Evolutionary conservation across 2,888 invertebrate genomes (phyloP), one percentile per base, ranked within the genome.

Genomic region (Melanophora roralis): DNA sequence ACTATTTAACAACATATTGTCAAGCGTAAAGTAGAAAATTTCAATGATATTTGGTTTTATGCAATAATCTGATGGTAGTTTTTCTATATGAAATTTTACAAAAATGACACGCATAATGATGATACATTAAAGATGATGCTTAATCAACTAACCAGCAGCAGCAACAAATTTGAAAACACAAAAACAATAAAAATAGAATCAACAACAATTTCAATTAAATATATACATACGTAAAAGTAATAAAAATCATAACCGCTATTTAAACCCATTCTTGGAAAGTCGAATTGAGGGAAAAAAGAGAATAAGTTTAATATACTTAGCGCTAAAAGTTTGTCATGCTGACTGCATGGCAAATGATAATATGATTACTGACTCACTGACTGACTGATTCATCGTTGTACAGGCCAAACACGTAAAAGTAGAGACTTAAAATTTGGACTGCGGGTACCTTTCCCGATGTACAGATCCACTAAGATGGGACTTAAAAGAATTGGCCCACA

Each of bases 141-240:
- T 14, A 23, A 7, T 16, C 14, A 47, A 53, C 19, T 32, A 40
- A 51, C 49, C 49, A 57, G 49, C 76, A 76, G 55, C 34, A 40
- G 23, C 14, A 59, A n/a, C n/a, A 64, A 72, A 27, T 62, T 4
- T 8, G 55, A 7, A 47, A 8, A 23, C n/a, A n/a, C 16, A 34
- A 38, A 40, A 4, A 32, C 40, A 43, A 23, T n/a, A n/a, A 38
- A 60, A 34, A 19, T 32, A 19, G 12, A 71, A 43, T 49, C 53
- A 53, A 62, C 74, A 73, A 14, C 43, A 53, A 53, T 49, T 47
- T 65, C 59, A 74, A 65, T 43, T 67, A 40, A 73, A 73, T 67
- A 59, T 40, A 59, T 65, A 14, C 12, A 49, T 65, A 14, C 12
- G 40, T 32, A 57, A 67, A 59, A 40, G 21, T 49, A 32, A 65